Evolutionary conservation across 2,113 vertebrate genomes (phyloP), one percentile per base, ranked within the genome.

Genomic region (Cheilinus undulatus): DNA sequence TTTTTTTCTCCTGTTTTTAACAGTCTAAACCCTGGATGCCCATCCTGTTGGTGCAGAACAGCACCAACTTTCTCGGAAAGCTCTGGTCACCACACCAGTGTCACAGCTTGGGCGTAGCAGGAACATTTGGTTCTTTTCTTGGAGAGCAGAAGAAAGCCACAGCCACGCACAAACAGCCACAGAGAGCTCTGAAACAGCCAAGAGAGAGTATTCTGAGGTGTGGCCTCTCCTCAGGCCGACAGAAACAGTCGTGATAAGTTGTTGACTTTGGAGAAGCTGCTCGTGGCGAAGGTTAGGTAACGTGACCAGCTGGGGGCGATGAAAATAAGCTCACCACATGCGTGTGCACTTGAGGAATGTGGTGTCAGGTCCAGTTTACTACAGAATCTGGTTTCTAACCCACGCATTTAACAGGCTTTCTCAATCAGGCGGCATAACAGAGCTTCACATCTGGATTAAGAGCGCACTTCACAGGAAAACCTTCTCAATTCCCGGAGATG

Each of bases 41-140:
- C 23, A 67, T 72, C 73, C 46, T 22, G n/a, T n/a, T 1, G 0
- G 54, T 69, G 45, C 62, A 73, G 76, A 88, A 85, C 48, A 86
- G 75, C 74, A 76, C 30, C 0, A 15, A 9, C 40, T 8, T 83
- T 83, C 86, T 88, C 63, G 75, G 80, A 86, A 89, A 80, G 34
- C 72, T 62, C 34, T 1, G 48, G 62, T 78, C 82, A 88, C 77
- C 62, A 40, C 78, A 89, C 73, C 49, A 63, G 62, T 73, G 75
- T 61, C 14, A 64, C 76, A 66, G 66, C 52, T 64, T 72, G 54
- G 71, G 48, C 28, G 28, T 45, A 73, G 60, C 76, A 46, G 68
- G 89, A 91, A 92, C 90, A 92, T 90, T 84, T 52, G 72, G 80
- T 85, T 87, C 82, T 88, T 74, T 88, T 84, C 68, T 80, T 72